phyloP scores from a whole-genome alignment of 2,888 invertebrate genomes.

The Amphipyra berbera region DNA sequence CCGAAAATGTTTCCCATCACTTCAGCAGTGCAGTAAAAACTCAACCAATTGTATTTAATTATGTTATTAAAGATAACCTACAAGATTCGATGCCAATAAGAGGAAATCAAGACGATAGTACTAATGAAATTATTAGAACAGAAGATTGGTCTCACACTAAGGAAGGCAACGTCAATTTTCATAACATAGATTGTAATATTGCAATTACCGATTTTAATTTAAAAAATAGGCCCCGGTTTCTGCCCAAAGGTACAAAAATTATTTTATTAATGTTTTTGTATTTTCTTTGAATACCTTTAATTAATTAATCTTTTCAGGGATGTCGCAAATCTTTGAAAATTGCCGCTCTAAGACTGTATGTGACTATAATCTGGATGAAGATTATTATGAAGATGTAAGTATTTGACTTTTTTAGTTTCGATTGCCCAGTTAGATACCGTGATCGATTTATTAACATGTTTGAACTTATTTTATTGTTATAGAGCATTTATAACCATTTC shows the following conservation, averaged over 20 bases:
- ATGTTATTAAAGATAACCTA: slow-evolving; percentile 2
- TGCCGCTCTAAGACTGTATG: slow-evolving; percentile 63
- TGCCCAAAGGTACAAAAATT: slow-evolving; percentile 88
- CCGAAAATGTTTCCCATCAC: slow-evolving; percentile 58
- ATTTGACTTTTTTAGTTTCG: not conserved
- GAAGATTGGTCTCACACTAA: not conserved
- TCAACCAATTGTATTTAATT: not conserved
- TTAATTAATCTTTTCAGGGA: slow-evolving; percentile 65
- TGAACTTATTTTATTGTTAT: slow-evolving; percentile 47
- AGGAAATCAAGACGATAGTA: not conserved
- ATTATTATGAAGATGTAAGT: slow-evolving; percentile 80
- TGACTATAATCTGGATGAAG: slow-evolving; percentile 63
- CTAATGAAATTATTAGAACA: not conserved
- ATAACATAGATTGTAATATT: slow-evolving; percentile 14
- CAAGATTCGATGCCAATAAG: not conserved
- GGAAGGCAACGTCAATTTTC: not conserved
- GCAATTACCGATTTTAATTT: slow-evolving; percentile 73
- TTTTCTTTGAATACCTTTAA: no score
- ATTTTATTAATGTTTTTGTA: not conserved
- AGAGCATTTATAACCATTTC: slow-evolving; percentile 83
- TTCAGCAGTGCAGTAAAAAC: slow-evolving; percentile 40
- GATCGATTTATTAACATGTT: not conserved
- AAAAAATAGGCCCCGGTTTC: slow-evolving; percentile 81
- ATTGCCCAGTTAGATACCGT: not conserved
- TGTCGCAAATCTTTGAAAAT: slow-evolving; percentile 88